Conservation (phyloP, 1,140 invertebrate species). For the Bombus consobrinus region DNA sequence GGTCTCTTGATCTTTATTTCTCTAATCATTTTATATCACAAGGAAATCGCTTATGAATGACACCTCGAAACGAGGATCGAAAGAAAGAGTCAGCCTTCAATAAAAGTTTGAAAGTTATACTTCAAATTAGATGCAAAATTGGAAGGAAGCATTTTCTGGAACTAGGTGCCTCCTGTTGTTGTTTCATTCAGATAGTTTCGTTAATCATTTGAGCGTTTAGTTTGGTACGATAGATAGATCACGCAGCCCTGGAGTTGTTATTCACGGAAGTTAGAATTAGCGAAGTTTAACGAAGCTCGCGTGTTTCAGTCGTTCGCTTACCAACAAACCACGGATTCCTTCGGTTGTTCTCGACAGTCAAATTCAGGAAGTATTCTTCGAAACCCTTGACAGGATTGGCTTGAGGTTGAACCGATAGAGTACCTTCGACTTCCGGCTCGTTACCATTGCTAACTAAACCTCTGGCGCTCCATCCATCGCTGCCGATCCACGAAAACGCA, state of each 20-base stretch:
- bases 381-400: slow-evolving; percentile 94
- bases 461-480: slow-evolving; percentile 95
- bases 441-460: slow-evolving; percentile 93
- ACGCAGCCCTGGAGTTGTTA: neutral
- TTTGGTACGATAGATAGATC: neutral
- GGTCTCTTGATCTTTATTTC: too few relatives aligned
- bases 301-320: slow-evolving; percentile 81
- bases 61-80: too few relatives aligned
- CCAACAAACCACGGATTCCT: slow-evolving; percentile 97
- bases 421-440: slow-evolving; percentile 94
- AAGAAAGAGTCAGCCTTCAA: too few relatives aligned
- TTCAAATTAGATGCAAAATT: too few relatives aligned
- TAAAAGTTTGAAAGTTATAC: too few relatives aligned
- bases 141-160: neutral
- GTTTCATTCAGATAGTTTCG: neutral
- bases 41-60: too few relatives aligned
- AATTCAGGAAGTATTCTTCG: slow-evolving; percentile 92
- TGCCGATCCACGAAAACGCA: slow-evolving; percentile 96
- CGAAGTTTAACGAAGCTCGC: slow-evolving; percentile 38
- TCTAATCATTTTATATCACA: too few relatives aligned
- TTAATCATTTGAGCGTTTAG: neutral
- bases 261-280: slow-evolving; percentile 13
- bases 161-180: neutral
- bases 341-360: slow-evolving; percentile 93
- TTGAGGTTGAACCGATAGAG: slow-evolving; percentile 94